Evolutionary conservation across 1,140 invertebrate genomes (phyloP), one percentile per base, ranked within the genome.

Genomic region (Hyposmocoma kahamanoa): DNA sequence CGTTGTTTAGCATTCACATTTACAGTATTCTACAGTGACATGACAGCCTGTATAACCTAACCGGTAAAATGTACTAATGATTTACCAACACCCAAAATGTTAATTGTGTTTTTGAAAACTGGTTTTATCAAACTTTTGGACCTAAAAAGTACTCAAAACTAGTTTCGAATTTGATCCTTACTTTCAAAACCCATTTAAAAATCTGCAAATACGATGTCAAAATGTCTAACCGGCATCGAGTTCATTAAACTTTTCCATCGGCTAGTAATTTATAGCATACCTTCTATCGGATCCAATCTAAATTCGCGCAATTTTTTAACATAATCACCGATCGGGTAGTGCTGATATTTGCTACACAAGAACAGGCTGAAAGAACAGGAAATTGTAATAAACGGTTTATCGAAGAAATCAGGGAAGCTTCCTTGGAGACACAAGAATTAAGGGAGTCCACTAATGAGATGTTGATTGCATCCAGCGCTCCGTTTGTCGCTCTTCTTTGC

Each of bases 361-460:
- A 55, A 54, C 39, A 51, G 43, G 38, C 28, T 39, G 42, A 36
- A 42, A 44, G 32, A 45, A 18, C 47, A 53, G 58, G 50, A 49
- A 64, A 64, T 60, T 64, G 59, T 67, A 64, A 70, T 69, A 72
- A 76, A 69, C 65, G 67, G 61, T 72, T 79, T 79, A 75, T 75
- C 69, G 69, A 71, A 67, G 51, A 62, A 72, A 72, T 72, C 72
- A 67, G 57, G 42, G 56, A 43, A 51, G 53, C 48, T 56, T 59
- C 67, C 57, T 54, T 13, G 22, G 54, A 56, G 72, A 73, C 59
- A 69, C 65, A 51, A 50, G 72, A 77, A 77, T 77, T 77, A 77
- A 75, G 66, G 13, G 63, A 67, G 51, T 63, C 60, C 66, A 43
- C 71, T 81, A 81, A 82, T 82, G 72, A 79, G 73, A 82, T 79